Base-by-base conservation (phyloP, 2,888 invertebrate species). In the Ornithoptera alexandrae region DNA sequence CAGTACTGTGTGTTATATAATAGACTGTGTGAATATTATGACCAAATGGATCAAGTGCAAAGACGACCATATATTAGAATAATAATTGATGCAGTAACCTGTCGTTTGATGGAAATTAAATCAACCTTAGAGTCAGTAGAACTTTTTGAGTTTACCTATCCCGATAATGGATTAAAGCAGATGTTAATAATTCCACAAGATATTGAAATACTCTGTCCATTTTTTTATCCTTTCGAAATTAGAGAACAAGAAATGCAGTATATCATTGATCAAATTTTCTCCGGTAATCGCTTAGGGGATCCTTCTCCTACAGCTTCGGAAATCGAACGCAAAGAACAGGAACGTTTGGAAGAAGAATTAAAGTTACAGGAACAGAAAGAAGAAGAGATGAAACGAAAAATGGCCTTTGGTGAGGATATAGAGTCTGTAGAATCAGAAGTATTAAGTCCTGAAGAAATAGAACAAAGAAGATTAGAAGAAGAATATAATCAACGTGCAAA, bases 101-200 rank as follows among this genome's bases (percentile, higher is more conserved):
- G 93, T 60, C 85, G 95, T 15, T 85, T 95, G 75, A 84, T 94
- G 2, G 95, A 95, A 78, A 81, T 95, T 30, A 94, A 94, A 78
- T 79, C 84, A 50, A 92, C 93, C 61, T 79, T 95, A 22, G 93
- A 93, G 76, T 89, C 93, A 72, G 86, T 94, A 15, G 93, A 94
- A 80, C 85, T 89, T 8, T 93, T 93, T 10, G 94, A 95, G 79
- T 94, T 90, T 77, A 96, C 96, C 65, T 97, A 96, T 85, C 93
- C 96, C 64, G 97, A 97, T 79, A 95, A 96, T 76, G 93, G 94
- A 42, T 81, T 96, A 65, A 93, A 95, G 66, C 95, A 95, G 84
- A 83, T 96, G 81, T 94, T 96, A 72, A 91, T 96, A 74, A 93
- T 95, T 24, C 96, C 96, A 0, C 89, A 94, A 57, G 94, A 95